phyloP scores from a whole-genome alignment of 2,888 invertebrate species.

The Phyllotreta striolata region DNA sequence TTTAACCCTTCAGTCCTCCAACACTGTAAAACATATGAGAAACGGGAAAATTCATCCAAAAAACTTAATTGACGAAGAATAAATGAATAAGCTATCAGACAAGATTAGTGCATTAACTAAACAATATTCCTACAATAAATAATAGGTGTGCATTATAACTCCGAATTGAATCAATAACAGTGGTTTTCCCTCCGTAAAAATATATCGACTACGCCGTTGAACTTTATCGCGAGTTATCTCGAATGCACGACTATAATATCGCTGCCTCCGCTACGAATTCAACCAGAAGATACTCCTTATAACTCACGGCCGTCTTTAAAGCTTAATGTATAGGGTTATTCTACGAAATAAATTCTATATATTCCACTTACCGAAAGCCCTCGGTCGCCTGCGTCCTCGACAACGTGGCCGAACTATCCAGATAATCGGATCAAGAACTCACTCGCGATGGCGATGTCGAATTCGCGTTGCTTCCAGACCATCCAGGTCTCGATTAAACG shows the following conservation, averaged over 20 bases:
- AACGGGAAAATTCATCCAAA: no score
- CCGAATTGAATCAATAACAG: slow-evolving; percentile 3
- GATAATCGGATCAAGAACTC: slow-evolving; percentile 2
- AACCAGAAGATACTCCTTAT: not conserved
- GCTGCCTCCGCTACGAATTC: not conserved
- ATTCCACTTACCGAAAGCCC: slow-evolving; percentile 7
- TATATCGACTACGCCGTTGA: slow-evolving; percentile 7
- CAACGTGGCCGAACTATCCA: not conserved
- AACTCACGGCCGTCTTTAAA: no score
- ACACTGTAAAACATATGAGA: no score
- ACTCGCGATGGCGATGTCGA: slow-evolving; percentile 8
- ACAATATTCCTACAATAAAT: no score
- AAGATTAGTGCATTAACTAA: no score
- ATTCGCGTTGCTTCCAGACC: slow-evolving; percentile 41
- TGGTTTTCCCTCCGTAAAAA: not conserved
- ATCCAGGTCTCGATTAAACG: slow-evolving; percentile 52
- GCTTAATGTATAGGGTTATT: no score
- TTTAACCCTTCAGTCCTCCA: no score
- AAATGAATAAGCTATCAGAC: no score
- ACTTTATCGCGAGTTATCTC: not conserved
- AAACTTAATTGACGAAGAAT: no score
- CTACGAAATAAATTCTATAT: not conserved
- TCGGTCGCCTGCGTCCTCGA: no score
- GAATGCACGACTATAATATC: slow-evolving; percentile 1
- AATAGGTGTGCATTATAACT: not conserved